Conservation (phyloP, 2,797 vertebrate species). For the Protonibea diacanthus region DNA sequence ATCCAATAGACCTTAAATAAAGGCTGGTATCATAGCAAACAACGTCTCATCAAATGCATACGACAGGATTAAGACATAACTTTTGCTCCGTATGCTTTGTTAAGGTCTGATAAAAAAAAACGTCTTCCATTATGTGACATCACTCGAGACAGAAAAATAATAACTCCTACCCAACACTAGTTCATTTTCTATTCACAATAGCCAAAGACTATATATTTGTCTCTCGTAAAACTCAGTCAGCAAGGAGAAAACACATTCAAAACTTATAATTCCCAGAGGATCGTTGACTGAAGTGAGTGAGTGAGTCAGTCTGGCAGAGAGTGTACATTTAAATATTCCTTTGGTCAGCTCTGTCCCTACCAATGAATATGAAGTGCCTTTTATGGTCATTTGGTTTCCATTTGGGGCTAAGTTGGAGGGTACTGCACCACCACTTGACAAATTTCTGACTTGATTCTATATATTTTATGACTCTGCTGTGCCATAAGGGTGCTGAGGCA, state of each 20-base stretch:
- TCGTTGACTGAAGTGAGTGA: constrained; percentile 27
- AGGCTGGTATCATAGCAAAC: constrained; percentile 49
- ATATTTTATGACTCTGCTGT: constrained; percentile 11
- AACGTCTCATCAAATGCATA: constrained; percentile 35
- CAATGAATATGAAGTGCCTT: constrained; percentile 40
- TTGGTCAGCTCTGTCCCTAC: constrained; percentile 39
- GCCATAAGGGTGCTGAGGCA: neutral
- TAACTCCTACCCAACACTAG: neutral
- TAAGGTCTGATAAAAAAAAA: constrained; percentile 1
- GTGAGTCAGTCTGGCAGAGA: constrained; percentile 49
- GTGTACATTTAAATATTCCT: constrained; percentile 45
- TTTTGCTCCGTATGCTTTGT: constrained; percentile 5
- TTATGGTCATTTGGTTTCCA: constrained; percentile 56
- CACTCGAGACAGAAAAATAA: constrained; percentile 2
- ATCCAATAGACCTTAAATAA: constrained; percentile 61
- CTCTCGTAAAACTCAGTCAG: constrained; percentile 49
- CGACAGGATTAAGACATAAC: constrained; percentile 20
- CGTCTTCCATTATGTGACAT: neutral
- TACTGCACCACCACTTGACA: constrained; percentile 21
- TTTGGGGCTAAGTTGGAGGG: constrained; percentile 32
- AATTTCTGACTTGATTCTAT: constrained; percentile 20
- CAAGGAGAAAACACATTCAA: constrained; percentile 42
- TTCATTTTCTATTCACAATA: constrained; percentile 34
- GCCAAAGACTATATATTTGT: constrained; percentile 35
- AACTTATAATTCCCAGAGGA: constrained; percentile 30